These are phyloP conservation scores for Apis dorsata DNA, from an alignment of 1,140 invertebrate genomes.

Conservation along the genomic window DNA sequence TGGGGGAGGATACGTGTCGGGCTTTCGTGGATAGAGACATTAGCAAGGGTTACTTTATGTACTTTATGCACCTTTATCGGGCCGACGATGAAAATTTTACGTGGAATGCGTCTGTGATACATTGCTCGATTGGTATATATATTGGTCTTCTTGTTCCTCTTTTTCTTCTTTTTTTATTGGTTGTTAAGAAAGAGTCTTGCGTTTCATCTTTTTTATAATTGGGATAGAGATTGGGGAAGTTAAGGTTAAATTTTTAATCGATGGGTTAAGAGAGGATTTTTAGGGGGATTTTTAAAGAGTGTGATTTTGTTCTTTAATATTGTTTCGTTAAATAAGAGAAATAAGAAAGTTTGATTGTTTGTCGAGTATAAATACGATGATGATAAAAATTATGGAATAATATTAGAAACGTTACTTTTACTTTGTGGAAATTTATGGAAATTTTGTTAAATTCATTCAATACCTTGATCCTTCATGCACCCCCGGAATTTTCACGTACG, in stretches of 20 bases:
- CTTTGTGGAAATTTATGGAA: background rate
- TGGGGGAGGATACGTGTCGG: slow-evolving; percentile 22
- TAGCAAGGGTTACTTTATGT: slow-evolving; percentile 49
- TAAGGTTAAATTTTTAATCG: too few relatives aligned
- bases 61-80: background rate
- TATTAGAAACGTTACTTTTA: background rate
- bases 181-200: too few relatives aligned
- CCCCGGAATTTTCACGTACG: background rate
- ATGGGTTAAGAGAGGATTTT: too few relatives aligned
- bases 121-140: background rate
- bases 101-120: background rate
- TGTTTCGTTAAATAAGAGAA: too few relatives aligned
- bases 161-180: too few relatives aligned
- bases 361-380: background rate
- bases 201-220: too few relatives aligned
- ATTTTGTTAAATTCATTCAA: slow-evolving; percentile 11
- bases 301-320: too few relatives aligned
- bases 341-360: background rate
- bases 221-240: too few relatives aligned
- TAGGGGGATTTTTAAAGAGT: background rate
- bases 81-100: slow-evolving; percentile 34
- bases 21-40: slow-evolving; percentile 36
- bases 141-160: background rate
- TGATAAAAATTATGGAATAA: background rate
- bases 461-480: background rate